Evolutionary conservation across 2,888 invertebrate species (phyloP).

Genomic region (Cyrtodaria siliqua): DNA sequence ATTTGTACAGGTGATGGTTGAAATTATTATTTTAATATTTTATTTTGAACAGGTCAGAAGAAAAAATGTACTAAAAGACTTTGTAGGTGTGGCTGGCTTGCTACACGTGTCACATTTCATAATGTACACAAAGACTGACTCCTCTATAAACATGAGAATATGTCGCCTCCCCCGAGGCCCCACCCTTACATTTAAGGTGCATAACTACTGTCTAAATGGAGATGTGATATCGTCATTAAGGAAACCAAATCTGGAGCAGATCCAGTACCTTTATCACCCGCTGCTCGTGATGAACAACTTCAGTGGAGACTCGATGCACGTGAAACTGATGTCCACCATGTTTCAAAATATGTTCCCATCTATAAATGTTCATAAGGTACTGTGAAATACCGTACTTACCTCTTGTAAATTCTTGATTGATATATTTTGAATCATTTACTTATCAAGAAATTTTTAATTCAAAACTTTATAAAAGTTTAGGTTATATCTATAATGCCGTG

Average conservation of each 20-base stretch:
- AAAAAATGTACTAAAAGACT: slow-evolving; percentile 98
- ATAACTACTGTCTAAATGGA: slow-evolving; percentile 92
- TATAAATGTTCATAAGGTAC: slow-evolving; percentile 96
- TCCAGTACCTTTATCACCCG: slow-evolving; percentile 94
- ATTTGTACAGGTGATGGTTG: too few species aligned
- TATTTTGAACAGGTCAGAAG: slow-evolving; percentile 90
- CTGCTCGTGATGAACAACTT: slow-evolving; percentile 92
- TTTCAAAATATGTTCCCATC: slow-evolving; percentile 99
- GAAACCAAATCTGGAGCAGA: slow-evolving; percentile 89
- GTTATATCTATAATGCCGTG: too few species aligned
- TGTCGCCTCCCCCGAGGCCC: slow-evolving; percentile 96
- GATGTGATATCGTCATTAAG: slow-evolving; percentile 95
- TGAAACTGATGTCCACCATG: slow-evolving; percentile 94
- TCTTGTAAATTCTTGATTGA: too few species aligned
- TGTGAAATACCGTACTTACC: too few species aligned
- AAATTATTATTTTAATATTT: too few species aligned
- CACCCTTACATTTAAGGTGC: slow-evolving; percentile 93
- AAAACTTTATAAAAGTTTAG: too few species aligned
- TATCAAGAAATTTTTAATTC: too few species aligned
- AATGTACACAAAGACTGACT: slow-evolving; percentile 94
- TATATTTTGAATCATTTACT: too few species aligned
- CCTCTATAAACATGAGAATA: slow-evolving; percentile 91
- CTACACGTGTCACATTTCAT: slow-evolving; percentile 97
- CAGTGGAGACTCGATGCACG: slow-evolving; percentile 91
- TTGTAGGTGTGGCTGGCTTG: slow-evolving; percentile 95